Conservation (phyloP, 2,113 vertebrate species). For the Scopus umbretta region DNA sequence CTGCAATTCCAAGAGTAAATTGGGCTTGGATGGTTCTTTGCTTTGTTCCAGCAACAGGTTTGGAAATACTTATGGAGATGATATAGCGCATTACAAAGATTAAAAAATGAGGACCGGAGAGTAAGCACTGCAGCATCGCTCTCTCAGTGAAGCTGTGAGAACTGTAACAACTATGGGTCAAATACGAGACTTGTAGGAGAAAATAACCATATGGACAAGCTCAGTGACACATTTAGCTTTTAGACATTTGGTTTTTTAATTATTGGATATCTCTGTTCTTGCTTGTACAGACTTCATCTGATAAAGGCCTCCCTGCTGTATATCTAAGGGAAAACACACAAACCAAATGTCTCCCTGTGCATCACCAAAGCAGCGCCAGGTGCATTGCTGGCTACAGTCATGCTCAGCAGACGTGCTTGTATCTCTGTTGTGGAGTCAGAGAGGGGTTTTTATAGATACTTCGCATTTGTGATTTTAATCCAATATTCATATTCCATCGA, state of each 20-base stretch:
- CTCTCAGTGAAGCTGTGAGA: neutral
- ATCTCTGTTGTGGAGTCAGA: fast-evolving
- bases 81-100: fast-evolving
- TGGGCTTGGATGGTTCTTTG: fast-evolving
- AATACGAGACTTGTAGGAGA: neutral
- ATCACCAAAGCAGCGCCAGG: neutral
- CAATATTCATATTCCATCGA: too few relatives aligned
- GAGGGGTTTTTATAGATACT: neutral
- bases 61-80: neutral
- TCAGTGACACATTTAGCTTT: neutral
- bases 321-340: fast-evolving
- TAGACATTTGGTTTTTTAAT: neutral
- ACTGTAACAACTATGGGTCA: neutral
- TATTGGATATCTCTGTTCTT: neutral
- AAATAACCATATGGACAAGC: neutral
- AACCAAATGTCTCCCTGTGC: neutral
- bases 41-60: neutral
- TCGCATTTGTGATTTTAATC: neutral
- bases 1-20: neutral
- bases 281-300: neutral
- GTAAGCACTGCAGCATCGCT: neutral
- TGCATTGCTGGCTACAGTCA: fast-evolving
- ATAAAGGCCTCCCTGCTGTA: neutral
- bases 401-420: neutral
- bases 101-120: neutral